Base-by-base conservation (phyloP, 2,888 invertebrate genomes). In the Hylaea fasciaria region DNA sequence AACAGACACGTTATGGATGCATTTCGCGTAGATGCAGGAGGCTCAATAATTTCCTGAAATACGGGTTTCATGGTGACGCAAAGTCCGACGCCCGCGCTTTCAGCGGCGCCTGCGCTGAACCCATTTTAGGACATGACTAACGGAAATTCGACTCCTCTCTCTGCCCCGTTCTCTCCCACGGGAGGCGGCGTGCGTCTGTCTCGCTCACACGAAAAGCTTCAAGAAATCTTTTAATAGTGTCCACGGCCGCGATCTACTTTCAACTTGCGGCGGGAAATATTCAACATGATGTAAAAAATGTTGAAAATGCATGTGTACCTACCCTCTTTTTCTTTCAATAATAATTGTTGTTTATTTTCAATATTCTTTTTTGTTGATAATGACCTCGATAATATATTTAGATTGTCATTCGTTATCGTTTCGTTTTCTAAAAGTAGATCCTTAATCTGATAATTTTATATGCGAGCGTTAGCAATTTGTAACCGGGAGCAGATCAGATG, bases 71-170 rank as follows among this genome's bases (percentile, higher is more conserved):
- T 81, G 81, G 87, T 91, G 91, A 92, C 91, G 91, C 81, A 90
- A 87, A 89, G 86, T 82, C 86, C 81, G 83, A 89, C 90, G 91
- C 91, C 91, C 92, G 90, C 91, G 90, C 91, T 88, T 89, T 89
- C 90, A 89, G 89, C 92, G 89, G 91, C 90, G 93, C 94, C 93
- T 90, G 89, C 86, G 89, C 86, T 93, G 92, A 89, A 90, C 93
- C 95, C 95, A 94, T 94, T 94, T 95, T 94, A 94, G 95, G 95
- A 94, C 94, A 94, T 94, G 93, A 94, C 93, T 93, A 93, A 93
- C 92, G 93, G 94, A 94, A 94, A 94, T 94, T 92, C 92, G 94
- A 94, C 90, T 90, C 92, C 91, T 88, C 89, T 88, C 85, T 89
- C 88, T 81, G 84, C 76, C 87, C 86, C 85, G 91, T 85, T 92